phyloP scores from a whole-genome alignment of 2,888 invertebrate genomes.

The Pyrrhia umbra region DNA sequence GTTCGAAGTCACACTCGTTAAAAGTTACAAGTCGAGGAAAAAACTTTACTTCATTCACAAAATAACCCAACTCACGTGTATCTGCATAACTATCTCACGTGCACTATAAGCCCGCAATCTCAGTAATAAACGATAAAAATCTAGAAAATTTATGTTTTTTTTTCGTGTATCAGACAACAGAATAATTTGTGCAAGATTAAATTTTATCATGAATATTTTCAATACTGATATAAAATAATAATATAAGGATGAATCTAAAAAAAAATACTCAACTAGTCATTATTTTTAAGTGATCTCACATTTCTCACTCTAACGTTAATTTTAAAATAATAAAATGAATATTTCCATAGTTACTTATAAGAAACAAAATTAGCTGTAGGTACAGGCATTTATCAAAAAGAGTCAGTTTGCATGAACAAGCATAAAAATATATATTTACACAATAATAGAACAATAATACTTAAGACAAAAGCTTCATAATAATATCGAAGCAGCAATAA shows the following conservation, averaged over 20 bases:
- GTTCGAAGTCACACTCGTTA: not conserved
- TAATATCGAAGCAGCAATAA: not conserved
- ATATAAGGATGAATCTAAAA: not conserved
- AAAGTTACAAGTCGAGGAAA: not conserved
- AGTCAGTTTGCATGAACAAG: not conserved
- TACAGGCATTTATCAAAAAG: not conserved
- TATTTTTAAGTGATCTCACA: too few species aligned
- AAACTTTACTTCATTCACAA: not conserved
- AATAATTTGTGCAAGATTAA: too few species aligned
- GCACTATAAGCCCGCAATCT: not conserved
- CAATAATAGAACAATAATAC: not conserved
- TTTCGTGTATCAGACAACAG: not conserved
- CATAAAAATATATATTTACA: not conserved
- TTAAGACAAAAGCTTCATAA: not conserved
- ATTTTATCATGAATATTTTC: too few species aligned
- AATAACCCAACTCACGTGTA: not conserved
- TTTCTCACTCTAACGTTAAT: too few species aligned
- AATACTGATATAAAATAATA: not conserved
- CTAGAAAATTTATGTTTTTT: not conserved
- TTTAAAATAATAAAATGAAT: too few species aligned
- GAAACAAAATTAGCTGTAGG: too few species aligned
- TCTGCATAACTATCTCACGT: not conserved
- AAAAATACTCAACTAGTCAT: not conserved
- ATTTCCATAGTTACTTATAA: too few species aligned
- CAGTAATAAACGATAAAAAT: slow-evolving; percentile 1